Percentiles rank a stretch among this genome's conserved stretches.
These are phyloP conservation scores for Laticauda colubrina DNA, from an alignment of 2,113 vertebrate species.

Conservation along the genomic window DNA sequence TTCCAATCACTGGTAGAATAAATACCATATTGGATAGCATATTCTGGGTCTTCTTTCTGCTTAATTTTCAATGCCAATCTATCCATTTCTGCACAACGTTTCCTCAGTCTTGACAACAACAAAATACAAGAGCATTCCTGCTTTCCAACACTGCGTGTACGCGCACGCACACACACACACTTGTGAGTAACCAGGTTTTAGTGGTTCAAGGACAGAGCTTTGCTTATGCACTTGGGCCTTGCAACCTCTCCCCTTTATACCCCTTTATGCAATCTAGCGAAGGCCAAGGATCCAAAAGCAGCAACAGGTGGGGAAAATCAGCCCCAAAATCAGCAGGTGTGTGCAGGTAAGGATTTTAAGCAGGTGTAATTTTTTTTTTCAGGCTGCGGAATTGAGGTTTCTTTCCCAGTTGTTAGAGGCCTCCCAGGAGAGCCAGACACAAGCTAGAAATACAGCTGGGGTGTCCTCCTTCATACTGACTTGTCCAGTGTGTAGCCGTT, in stretches of 20 bases:
- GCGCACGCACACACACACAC: too few species aligned
- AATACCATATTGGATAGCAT: too few species aligned
- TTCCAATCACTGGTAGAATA: too few species aligned
- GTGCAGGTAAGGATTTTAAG: neutral
- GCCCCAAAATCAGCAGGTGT: neutral
- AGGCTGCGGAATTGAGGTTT: neutral
- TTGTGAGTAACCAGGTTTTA: neutral
- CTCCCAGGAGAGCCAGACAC: neutral
- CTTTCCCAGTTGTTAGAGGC: neutral
- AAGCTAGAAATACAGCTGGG: neutral
- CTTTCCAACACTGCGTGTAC: too few species aligned
- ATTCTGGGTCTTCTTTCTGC: too few species aligned
- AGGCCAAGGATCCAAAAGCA: neutral
- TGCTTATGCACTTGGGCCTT: neutral
- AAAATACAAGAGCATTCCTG: too few species aligned
- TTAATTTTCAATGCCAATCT: too few species aligned
- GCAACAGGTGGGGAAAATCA: neutral
- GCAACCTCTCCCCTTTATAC: neutral
- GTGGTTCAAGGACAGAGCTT: neutral
- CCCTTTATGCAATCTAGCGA: neutral
- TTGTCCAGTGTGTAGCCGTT: slow-evolving; percentile 86
- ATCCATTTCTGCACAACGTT: too few species aligned
- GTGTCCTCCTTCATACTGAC: slow-evolving; percentile 56
- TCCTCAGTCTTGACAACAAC: too few species aligned
- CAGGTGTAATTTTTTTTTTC: neutral